These are phyloP conservation scores for Gulo gulo DNA, from an alignment of 2,113 vertebrate species.

Conservation along the genomic window DNA sequence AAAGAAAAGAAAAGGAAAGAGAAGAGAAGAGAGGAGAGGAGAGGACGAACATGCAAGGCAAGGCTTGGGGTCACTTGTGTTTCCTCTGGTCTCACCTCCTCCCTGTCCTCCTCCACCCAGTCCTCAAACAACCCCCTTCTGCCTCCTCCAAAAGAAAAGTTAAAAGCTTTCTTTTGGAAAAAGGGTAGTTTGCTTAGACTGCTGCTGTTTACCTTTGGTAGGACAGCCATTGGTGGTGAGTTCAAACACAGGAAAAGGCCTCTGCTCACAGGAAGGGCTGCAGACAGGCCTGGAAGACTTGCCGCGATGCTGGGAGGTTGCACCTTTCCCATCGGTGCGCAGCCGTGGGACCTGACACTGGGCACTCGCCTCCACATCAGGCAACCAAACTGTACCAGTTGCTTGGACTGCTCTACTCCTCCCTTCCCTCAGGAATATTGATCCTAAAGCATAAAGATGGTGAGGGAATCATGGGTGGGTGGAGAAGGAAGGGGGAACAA, in stretches of 20 bases:
- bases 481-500: neutral
- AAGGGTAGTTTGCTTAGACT: conserved; percentile 59
- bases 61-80: conserved; percentile 24
- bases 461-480: neutral
- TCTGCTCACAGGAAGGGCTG: conserved; percentile 65
- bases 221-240: conserved; percentile 53
- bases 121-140: conserved; percentile 64
- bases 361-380: neutral
- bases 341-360: neutral
- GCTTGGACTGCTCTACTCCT: neutral
- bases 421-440: neutral
- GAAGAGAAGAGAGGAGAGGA: neutral
- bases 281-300: conserved; percentile 49
- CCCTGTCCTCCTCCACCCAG: conserved; percentile 45
- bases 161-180: conserved; percentile 68
- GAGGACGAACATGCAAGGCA: neutral
- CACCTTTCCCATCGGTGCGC: neutral
- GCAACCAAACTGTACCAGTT: neutral
- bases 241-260: conserved; percentile 69
- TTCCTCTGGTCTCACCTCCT: conserved; percentile 62
- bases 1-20: neutral
- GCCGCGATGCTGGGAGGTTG: neutral
- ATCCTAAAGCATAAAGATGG: neutral
- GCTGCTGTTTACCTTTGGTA: conserved; percentile 68
- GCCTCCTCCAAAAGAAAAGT: conserved; percentile 60